Evolutionary conservation across 92 coral and sea anemone genomes (phyloP), one percentile per base, ranked within the genome.

Genomic region (Epizoanthus ramosus): DNA sequence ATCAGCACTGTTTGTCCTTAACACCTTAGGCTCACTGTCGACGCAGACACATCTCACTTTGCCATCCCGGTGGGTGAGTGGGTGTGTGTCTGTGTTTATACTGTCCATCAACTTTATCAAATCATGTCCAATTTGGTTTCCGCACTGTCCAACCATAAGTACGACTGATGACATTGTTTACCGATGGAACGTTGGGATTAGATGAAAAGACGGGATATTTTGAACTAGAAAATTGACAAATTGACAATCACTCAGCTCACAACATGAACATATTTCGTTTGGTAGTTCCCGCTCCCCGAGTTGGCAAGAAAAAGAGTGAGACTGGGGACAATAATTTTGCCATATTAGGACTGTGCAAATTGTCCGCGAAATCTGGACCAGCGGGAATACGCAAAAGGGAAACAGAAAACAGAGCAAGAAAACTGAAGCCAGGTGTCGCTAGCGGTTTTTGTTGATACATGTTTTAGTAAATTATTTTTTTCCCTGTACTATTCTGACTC

Each of bases 81-180:
- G 98, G 85, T 91, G 91, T 60, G 71, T 68, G 57, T 70, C 86
- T 23, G 88, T 80, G 68, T 83, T 66, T 50, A 0, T 13, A 67
- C 85, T 93, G 89, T 93, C 92, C 79, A 91, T 83, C 84, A 91
- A 75, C 4, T 88, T 71, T 93, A 93, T 93, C 13, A 93, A 87
- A 72, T 93, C 98, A 80, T 91, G 93, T 47, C 95, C 94, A 52
- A 93, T 92, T 79, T 93, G 98, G 73, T 93, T 93, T 14, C 98
- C 98, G 61, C 98, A 93, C 41, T 93, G 98, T 24, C 98, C 98
- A 76, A 91, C 98, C 68, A 90, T 88, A 39, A 93, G 87, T 45
- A 89, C 60, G 17, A 93, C 87, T 5, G 98, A 93, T 33, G 98
- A 89, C 98, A 93, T 93, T 45, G 57, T 73, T 24, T 52, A 65